These are phyloP conservation scores for Albula glossodonta DNA, from an alignment of 2,113 vertebrate genomes.

Conservation along the genomic window DNA sequence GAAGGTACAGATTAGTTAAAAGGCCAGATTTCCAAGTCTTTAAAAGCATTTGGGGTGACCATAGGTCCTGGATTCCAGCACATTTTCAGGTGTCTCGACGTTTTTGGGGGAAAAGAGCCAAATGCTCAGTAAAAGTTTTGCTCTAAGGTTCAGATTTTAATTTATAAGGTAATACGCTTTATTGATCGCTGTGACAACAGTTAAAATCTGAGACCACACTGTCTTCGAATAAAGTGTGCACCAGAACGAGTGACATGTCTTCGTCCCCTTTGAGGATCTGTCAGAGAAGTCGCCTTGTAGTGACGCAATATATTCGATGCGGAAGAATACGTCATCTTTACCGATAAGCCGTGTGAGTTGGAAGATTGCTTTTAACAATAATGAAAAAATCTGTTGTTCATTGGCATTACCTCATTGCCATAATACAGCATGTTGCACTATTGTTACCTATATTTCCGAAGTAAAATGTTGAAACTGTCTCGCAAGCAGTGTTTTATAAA, in stretches of 20 bases:
- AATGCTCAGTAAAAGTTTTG: too few relatives aligned
- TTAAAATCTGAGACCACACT: too few relatives aligned
- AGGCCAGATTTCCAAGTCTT: too few relatives aligned
- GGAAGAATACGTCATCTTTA: conserved; percentile 69
- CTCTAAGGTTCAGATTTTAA: too few relatives aligned
- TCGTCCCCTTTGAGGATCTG: not conserved
- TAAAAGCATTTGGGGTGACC: too few relatives aligned
- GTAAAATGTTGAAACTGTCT: not conserved
- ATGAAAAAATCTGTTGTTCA: not conserved
- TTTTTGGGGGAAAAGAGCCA: too few relatives aligned
- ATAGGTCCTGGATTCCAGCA: too few relatives aligned
- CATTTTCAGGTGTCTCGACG: too few relatives aligned
- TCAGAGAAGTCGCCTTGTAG: conserved; percentile 1
- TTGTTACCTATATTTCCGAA: not conserved
- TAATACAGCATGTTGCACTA: not conserved
- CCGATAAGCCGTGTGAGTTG: conserved; percentile 62
- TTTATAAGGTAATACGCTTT: too few relatives aligned
- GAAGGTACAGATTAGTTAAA: too few relatives aligned
- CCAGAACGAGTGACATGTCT: not conserved
- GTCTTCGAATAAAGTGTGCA: too few relatives aligned
- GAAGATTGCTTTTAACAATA: conserved; percentile 40
- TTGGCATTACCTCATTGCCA: not conserved
- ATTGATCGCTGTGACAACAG: too few relatives aligned
- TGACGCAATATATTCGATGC: not conserved
- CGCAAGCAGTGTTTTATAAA: not conserved